Conservation (phyloP, 2,797 vertebrate species). For the Pristis pectinata region DNA sequence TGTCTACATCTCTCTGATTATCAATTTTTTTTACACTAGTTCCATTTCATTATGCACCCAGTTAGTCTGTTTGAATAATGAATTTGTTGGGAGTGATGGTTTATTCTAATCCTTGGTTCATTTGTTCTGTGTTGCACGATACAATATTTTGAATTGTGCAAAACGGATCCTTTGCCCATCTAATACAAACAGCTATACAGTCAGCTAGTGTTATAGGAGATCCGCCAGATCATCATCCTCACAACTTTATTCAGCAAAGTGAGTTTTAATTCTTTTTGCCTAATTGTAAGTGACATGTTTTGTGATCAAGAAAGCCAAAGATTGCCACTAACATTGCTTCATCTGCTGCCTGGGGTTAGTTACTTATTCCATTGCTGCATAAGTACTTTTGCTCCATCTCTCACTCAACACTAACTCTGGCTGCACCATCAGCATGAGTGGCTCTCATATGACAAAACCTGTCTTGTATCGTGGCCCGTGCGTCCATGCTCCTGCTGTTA, state of each 20-base stretch:
- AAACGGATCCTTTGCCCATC: not conserved
- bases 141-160: not conserved
- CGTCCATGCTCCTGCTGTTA: not conserved
- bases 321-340: not conserved
- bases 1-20: not conserved
- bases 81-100: not conserved
- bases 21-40: not conserved
- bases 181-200: not conserved
- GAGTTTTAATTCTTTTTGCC: not conserved
- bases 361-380: not conserved
- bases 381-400: not conserved
- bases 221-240: not conserved
- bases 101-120: not conserved
- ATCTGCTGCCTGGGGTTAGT: too few relatives aligned
- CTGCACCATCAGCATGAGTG: not conserved
- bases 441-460: not conserved
- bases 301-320: not conserved
- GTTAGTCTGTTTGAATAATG: slow-evolving; percentile 10
- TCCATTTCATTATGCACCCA: not conserved
- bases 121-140: not conserved
- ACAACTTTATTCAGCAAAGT: not conserved
- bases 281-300: not conserved
- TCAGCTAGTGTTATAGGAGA: not conserved
- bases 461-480: not conserved
- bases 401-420: not conserved